These are phyloP conservation scores for Trachymyrmex septentrionalis DNA, from an alignment of 1,140 invertebrate genomes.

Conservation along the genomic window DNA sequence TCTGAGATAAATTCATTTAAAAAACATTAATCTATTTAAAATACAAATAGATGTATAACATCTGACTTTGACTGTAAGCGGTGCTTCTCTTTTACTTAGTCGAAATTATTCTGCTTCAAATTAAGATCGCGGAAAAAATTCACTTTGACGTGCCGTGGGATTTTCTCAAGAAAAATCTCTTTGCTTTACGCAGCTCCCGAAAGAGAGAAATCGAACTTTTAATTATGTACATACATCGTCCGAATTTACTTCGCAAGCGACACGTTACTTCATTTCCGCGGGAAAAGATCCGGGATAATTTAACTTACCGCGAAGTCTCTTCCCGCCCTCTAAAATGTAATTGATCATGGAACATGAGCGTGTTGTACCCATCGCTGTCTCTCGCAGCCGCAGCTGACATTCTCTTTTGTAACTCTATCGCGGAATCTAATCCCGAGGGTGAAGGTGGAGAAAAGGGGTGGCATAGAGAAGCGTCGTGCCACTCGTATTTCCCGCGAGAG, in stretches of 20 bases:
- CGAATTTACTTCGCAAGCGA: neutral
- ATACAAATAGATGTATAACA: too few species aligned
- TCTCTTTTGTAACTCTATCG: conserved; percentile 60
- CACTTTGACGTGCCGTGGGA: neutral
- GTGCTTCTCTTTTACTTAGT: too few species aligned
- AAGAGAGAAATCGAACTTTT: neutral
- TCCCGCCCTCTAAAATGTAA: neutral
- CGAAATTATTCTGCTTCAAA: neutral
- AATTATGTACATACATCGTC: neutral
- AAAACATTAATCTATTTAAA: too few species aligned
- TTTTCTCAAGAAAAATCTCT: neutral
- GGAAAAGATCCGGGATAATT: neutral
- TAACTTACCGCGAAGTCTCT: neutral
- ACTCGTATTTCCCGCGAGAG: conserved; percentile 60
- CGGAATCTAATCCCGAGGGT: conserved; percentile 62
- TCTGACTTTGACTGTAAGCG: too few species aligned
- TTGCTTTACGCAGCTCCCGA: neutral
- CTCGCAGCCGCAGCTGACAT: conserved; percentile 36
- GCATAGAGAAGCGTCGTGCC: conserved; percentile 38
- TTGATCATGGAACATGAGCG: conserved; percentile 25
- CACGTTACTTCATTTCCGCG: neutral
- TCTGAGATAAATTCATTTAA: too few species aligned
- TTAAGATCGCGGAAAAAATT: neutral
- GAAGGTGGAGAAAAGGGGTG: neutral
- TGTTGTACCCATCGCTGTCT: conserved; percentile 45